Evolutionary conservation across 2,888 invertebrate species (phyloP), one percentile per base, ranked within the genome.

Genomic region (Hypomecis atomaria): DNA sequence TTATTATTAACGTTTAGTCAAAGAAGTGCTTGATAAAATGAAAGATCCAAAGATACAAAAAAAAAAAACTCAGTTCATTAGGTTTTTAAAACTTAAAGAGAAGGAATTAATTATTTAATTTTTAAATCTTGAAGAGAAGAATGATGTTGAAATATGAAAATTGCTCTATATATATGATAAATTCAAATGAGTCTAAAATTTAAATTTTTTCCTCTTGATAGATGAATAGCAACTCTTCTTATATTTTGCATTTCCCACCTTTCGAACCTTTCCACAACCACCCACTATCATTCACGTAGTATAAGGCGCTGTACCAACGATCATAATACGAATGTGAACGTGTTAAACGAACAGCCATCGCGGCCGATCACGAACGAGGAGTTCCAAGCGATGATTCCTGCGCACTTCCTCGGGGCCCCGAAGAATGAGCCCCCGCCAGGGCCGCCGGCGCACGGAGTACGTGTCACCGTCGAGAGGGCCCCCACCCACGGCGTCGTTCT

Each of bases 301-400:
- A 44, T 63, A 63, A 62, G 62, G 62, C 62, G 60, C 59, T 50
- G 45, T 62, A 64, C 33, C 69, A 69, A 64, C 65, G 58, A 70
- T 66, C 79, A 81, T 85, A 83, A 85, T 85, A 76, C 80, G 86
- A 90, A 90, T 90, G 91, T 90, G 92, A 90, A 88, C 92, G 92
- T 91, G 91, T 91, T 89, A 86, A 89, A 79, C 88, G 88, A 83
- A 84, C 94, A 94, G 94, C 94, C 94, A 81, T 94, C 96, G 92
- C 95, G 96, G 93, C 97, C 97, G 88, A 95, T 97, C 94, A 97
- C 97, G 93, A 97, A 96, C 94, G 97, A 97, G 94, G 97, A 98
- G 94, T 98, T 97, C 95, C 97, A 97, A 95, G 97, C 97, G 93
- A 97, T 98, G 97, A 97, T 97, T 83, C 97, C 98, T 81, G 96